Base-by-base conservation (phyloP, 2,113 vertebrate genomes). In the Struthidea cinerea region DNA sequence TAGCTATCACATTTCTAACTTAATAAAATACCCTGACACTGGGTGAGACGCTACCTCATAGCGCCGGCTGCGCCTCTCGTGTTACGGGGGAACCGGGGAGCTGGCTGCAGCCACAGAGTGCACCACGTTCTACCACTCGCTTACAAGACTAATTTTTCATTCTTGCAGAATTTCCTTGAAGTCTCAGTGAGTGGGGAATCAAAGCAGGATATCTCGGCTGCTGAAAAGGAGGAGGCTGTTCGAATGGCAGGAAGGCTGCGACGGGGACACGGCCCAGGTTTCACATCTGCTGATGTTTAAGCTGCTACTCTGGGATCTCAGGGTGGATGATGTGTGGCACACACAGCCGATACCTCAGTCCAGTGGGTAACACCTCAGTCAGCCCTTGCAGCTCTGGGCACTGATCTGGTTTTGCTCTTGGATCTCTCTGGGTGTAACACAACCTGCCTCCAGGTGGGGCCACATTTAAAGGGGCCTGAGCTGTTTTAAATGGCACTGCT, bases 11-110 rank as follows among this genome's bases (percentile, higher is more conserved):
- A 92, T 98, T 98, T 98, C 98, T 94, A 90, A 93, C 96, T 97
- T 96, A 94, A 98, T 98, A 97, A 98, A 98, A 97, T 80, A 97
- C 97, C 97, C 77, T 96, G 98, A 96, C 94, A 94, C 91, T 77
- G 60, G 65, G 85, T 97, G 97, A 98, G 98, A 98, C 98, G 9
- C 98, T 98, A 98, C 98, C 98, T 98, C 98, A 98, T 98, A 96
- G 97, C 79, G 19, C 95, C 75, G 91, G 96, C 97, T 91, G 97
- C 93, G 96, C 88, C 59, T 95, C 97, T 98, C 96, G 2, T 39
- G 92, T 98, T 98, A 95, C 98, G 81, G 70, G 73, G 89, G 93
- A 61, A 28, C 6, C 10, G 61, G 88, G 94, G 94, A 92, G 93
- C 68, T 27, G 96, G 80, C 95, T 70, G 65, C 37, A 22, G 49